Conservation (phyloP, 2,797 vertebrate species). For the Fundulus diaphanus region DNA sequence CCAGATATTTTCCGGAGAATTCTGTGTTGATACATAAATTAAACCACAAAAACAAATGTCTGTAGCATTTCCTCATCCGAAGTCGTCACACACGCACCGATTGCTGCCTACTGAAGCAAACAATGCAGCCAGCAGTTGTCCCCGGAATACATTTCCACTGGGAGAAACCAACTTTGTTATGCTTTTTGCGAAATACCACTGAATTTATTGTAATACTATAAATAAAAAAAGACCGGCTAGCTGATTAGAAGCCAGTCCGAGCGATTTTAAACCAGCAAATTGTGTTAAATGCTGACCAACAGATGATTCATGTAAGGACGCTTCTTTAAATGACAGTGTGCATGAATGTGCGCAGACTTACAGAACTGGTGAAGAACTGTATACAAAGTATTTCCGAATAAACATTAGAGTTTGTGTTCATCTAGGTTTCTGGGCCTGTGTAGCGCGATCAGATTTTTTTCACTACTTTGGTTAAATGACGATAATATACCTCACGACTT, state of each 20-base stretch:
- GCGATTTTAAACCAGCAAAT: neutral
- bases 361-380: conserved; percentile 5
- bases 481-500: conserved; percentile 28
- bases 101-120: neutral
- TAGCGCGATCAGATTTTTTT: conserved; percentile 13
- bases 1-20: conserved; percentile 6
- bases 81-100: neutral
- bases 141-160: conserved; percentile 24
- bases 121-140: conserved; percentile 64
- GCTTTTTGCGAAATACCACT: neutral
- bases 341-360: neutral
- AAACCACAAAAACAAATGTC: neutral
- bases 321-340: neutral
- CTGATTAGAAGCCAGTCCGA: neutral
- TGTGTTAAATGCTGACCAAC: neutral
- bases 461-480: conserved; percentile 27
- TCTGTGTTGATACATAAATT: neutral
- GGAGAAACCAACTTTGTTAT: neutral
- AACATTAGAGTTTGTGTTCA: conserved; percentile 7
- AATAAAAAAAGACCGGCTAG: neutral
- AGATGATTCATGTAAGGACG: neutral
- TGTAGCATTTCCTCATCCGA: neutral
- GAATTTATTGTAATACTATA: neutral
- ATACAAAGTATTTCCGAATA: conserved; percentile 18
- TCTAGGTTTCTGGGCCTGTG: conserved; percentile 2